phyloP scores from a whole-genome alignment of 92 coral and sea anemone species.

The Galaxea fascicularis region DNA sequence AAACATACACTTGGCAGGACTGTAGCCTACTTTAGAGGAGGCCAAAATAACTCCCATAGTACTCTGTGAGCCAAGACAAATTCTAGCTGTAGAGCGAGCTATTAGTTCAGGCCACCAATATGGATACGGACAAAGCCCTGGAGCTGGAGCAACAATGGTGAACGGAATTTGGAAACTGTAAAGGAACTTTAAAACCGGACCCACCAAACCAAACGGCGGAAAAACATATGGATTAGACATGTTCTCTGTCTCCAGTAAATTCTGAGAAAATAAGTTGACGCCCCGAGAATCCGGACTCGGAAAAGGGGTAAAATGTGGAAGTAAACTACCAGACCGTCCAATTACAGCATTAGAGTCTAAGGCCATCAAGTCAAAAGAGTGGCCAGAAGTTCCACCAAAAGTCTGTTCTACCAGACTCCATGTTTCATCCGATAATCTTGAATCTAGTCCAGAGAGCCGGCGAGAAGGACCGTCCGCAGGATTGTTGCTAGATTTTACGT shows the following conservation, averaged over 20 bases:
- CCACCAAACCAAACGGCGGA: slow-evolving; percentile 35
- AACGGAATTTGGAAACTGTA: neutral
- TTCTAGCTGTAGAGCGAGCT: neutral
- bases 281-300: slow-evolving; percentile 35
- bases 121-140: neutral
- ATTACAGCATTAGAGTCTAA: slow-evolving; percentile 36
- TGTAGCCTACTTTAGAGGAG: slow-evolving; percentile 32
- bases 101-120: slow-evolving; percentile 49
- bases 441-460: slow-evolving; percentile 3
- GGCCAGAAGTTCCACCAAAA: slow-evolving; percentile 36
- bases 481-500: neutral
- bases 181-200: slow-evolving; percentile 38
- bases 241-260: neutral
- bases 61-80: neutral
- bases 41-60: neutral
- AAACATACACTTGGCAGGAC: neutral
- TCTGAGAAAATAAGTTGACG: slow-evolving; percentile 43
- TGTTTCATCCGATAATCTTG: neutral
- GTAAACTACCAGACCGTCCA: neutral
- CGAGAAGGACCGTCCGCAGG: slow-evolving; percentile 33
- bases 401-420: neutral
- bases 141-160: slow-evolving; percentile 40
- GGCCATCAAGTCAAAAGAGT: no score
- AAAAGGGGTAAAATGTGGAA: slow-evolving; percentile 49
- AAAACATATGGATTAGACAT: slow-evolving; percentile 49